Conservation (phyloP, 1,140 invertebrate genomes). For the Parasteatoda tepidariorum region DNA sequence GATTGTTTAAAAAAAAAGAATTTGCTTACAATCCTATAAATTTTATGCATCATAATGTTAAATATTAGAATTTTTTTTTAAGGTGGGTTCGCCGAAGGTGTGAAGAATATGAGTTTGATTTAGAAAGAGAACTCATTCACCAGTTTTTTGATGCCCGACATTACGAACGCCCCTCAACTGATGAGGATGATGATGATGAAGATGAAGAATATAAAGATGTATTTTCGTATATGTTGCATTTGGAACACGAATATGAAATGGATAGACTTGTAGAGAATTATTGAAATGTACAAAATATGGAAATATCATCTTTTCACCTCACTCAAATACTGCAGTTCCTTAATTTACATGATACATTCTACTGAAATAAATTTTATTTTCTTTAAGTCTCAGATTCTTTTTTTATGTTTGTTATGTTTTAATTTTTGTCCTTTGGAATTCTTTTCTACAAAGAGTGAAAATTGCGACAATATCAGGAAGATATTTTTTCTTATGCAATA, state of each 20-base stretch:
- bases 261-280: too few relatives aligned
- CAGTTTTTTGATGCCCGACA: conserved; percentile 63
- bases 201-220: conserved; percentile 64
- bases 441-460: too few relatives aligned
- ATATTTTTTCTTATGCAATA: neutral
- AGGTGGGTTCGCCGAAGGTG: conserved; percentile 52
- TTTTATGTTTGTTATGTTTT: too few relatives aligned
- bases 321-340: too few relatives aligned
- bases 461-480: neutral
- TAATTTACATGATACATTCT: too few relatives aligned
- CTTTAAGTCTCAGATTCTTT: too few relatives aligned
- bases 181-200: conserved; percentile 16
- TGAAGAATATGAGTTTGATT: conserved; percentile 62
- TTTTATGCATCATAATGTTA: too few relatives aligned
- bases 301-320: too few relatives aligned
- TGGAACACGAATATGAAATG: neutral
- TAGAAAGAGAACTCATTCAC: conserved; percentile 9
- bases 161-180: conserved; percentile 43
- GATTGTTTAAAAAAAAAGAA: neutral
- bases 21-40: too few relatives aligned
- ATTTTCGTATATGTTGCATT: conserved; percentile 64
- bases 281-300: too few relatives aligned
- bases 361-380: too few relatives aligned
- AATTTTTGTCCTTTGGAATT: too few relatives aligned
- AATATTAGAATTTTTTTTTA: neutral